phyloP scores from a whole-genome alignment of 2,888 invertebrate species.

The Agriopis marginaria region DNA sequence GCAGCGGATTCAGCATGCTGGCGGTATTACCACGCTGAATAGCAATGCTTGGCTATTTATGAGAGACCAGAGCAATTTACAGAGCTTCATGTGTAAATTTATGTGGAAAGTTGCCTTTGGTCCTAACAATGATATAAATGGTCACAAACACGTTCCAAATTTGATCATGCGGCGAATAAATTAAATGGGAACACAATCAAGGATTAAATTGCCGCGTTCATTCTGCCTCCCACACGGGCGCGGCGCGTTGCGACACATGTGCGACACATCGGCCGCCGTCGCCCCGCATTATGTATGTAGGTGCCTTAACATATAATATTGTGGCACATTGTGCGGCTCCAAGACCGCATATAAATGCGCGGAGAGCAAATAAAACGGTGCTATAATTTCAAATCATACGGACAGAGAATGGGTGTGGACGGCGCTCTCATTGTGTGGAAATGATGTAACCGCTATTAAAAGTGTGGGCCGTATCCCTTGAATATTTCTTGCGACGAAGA shows the following conservation, averaged over 20 bases:
- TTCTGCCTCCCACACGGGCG: constrained; percentile 78
- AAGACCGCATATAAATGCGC: constrained; percentile 84
- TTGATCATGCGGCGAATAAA: constrained; percentile 83
- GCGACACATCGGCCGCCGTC: constrained; percentile 69
- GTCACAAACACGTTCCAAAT: constrained; percentile 80
- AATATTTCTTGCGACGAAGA: constrained; percentile 86
- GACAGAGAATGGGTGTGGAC: constrained; percentile 87
- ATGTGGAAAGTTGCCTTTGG: constrained; percentile 55
- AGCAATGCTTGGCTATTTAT: constrained; percentile 5
- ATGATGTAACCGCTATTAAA: constrained; percentile 87
- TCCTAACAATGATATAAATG: constrained; percentile 74
- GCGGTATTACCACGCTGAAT: no score
- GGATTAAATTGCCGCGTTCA: constrained; percentile 84
- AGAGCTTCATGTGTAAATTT: constrained; percentile 50
- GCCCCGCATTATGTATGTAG: constrained; percentile 67
- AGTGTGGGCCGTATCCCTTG: constrained; percentile 86
- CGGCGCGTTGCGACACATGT: constrained; percentile 73
- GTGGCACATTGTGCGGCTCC: constrained; percentile 80
- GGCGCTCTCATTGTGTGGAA: constrained; percentile 86
- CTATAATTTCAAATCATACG: constrained; percentile 87
- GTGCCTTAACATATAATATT: constrained; percentile 81
- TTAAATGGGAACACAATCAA: constrained; percentile 84
- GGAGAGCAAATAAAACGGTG: constrained; percentile 86
- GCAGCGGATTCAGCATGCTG: no score
- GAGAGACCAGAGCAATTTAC: constrained; percentile 40